Base-by-base conservation (phyloP, 1,140 invertebrate genomes). In the Rhizoglyphus robini region DNA sequence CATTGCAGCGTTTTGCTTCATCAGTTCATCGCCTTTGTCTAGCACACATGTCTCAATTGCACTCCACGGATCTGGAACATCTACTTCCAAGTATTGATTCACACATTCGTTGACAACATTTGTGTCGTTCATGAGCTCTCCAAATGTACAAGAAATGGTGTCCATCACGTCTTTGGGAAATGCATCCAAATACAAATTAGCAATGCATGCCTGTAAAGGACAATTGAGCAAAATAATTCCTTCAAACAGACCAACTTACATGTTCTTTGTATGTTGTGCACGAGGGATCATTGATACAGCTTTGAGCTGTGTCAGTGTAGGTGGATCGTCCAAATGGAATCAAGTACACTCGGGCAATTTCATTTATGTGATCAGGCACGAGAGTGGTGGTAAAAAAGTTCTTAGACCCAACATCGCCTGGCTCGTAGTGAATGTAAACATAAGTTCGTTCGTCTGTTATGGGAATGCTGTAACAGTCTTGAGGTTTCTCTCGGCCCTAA, bases 401-500 rank as follows among this genome's bases (percentile, higher is more conserved):
- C 8, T 41, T 41, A 18, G 36, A 41, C 18, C 18, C 18, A 8
- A 41, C 18, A 41, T 41, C 36, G 18, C 36, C 36, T 11, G 36
- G 36, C 18, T 41, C 36, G 18, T 41, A 41, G 18, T 41, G 36
- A 18, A 41, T 41, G 8, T 41, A 8, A 41, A 41, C 36, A 41
- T 41, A 8, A 41, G 18, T 41, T 41, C 18, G 36, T 41, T 41
- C 36, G 18, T 41, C n/a, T n/a, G n/a, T n/a, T n/a, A n/a, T n/a
- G n/a, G n/a, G n/a, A 41, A 41, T 41, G 8, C 18, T 41, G 31
- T 66, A 30, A 54, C 65, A 66, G 11, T 64, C 63, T 18, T 25
- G 23, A 1, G 65, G 65, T 23, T 66, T 66, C 23, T 65, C 65
- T 41, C 4, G 13, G 23, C 65, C 65, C 48, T 64, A 34, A n/a